phyloP scores from a whole-genome alignment of 1,140 invertebrate species.

The Phocides pigmalion region DNA sequence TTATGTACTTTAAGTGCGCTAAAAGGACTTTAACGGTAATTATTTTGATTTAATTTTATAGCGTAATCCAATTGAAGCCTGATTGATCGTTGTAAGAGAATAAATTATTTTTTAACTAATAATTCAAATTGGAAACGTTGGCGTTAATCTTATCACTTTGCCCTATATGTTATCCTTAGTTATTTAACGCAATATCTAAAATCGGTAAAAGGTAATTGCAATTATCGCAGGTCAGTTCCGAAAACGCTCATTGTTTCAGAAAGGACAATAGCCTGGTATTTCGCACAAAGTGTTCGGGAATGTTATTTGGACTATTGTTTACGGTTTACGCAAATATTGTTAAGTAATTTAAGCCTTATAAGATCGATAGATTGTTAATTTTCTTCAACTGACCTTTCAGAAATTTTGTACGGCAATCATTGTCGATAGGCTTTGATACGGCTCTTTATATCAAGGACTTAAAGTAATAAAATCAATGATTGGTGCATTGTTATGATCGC shows the following conservation, averaged over 20 bases:
- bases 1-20: no score
- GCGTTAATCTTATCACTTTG: no score
- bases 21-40: no score
- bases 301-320: constrained; percentile 22
- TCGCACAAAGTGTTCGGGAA: constrained; percentile 26
- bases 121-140: no score
- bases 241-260: constrained; percentile 27
- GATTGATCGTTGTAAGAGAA: no score
- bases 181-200: neutral
- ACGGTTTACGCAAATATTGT: constrained; percentile 27
- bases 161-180: no score
- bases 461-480: no score
- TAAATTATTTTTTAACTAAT: no score
- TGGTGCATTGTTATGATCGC: no score
- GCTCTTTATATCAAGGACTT: neutral
- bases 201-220: constrained; percentile 1
- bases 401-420: constrained; percentile 15
- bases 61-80: no score
- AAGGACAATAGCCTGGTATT: constrained; percentile 30
- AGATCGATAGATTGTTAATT: constrained; percentile 14
- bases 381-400: constrained; percentile 20
- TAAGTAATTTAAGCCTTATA: constrained; percentile 25
- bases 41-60: no score
- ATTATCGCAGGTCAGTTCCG: constrained; percentile 19
- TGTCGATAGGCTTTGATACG: constrained; percentile 10